Percentiles rank a stretch among this genome's conserved stretches.
Evolutionary conservation across 2,888 invertebrate species (phyloP).

Genomic region (Cyrtodaria siliqua): DNA sequence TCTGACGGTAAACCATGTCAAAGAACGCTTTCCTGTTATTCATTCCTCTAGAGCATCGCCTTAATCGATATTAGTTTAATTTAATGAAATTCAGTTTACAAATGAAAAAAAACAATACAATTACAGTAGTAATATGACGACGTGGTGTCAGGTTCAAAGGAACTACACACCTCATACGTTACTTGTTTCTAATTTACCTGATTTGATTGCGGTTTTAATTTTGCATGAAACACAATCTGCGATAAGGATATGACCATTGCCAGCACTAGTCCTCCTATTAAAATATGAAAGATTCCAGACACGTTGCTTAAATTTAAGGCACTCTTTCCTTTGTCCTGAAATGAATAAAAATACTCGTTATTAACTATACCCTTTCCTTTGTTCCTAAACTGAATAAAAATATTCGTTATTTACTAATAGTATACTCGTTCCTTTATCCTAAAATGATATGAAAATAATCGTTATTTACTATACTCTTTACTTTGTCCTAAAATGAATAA

Average conservation of each 20-base stretch:
- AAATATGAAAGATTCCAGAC: constrained; percentile 99
- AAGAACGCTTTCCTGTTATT: no score
- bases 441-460: constrained; percentile 86
- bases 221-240: constrained; percentile 87
- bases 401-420: no score
- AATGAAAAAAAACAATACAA: no score
- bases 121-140: no score
- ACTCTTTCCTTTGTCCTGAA: constrained; percentile 88
- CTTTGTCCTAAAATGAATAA: no score
- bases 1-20: no score
- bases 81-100: no score
- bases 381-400: constrained; percentile 88
- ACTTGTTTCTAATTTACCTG: constrained; percentile 21
- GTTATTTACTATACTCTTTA: no score
- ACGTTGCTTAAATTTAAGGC: constrained; percentile 97
- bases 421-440: constrained; percentile 88
- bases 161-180: no score
- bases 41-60: no score
- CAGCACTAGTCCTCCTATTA: constrained; percentile 96
- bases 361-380: constrained; percentile 80
- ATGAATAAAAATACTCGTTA: neutral
- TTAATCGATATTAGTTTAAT: no score
- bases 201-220: constrained; percentile 28
- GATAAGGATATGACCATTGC: constrained; percentile 96
- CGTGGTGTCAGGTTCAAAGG: no score